Base-by-base conservation (phyloP, 2,888 invertebrate genomes). In the Rhodophaea formosa region DNA sequence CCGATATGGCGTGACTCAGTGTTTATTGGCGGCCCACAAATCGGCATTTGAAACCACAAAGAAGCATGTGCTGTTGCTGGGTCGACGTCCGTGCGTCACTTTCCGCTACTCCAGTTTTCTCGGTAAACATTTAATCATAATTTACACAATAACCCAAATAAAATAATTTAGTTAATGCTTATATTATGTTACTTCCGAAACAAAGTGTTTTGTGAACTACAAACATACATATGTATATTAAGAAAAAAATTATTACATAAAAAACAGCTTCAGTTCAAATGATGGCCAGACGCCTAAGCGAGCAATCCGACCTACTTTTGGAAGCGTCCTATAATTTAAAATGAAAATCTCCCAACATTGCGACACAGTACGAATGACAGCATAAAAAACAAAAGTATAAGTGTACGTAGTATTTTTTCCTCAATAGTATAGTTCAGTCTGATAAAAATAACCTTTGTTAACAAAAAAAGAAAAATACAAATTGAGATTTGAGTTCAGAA, bases 81-180 rank as follows among this genome's bases (percentile, higher is more conserved):
- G 85, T 88, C 89, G 75, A 69, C 79, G 80, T 72, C 63, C 58
- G 71, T 86, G 86, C 80, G 83, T 89, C 88, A 89, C 66, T 76
- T 79, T 80, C 82, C 82, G 79, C 75, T 61, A 75, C 66, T 72
- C 72, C 68, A 71, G 58, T 70, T 75, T 76, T 74, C 69, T 71
- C 70, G 58, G 65, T 64, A 71, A 73, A 72, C 68, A 66, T 73
- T 70, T 72, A 71, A 72, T 69, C 67, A 71, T 61, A 30, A 74
- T 72, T 70, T 66, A 58, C 71, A 71, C 55, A 69, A 29, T 30
- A 29, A 49, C 49, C 23, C 10, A 49, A 32, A 32, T 32, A 32
- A 32, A 23, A 3, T 23, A 23, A 23, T 23, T 23, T 5, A 23
- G 23, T 23, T 23, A 23, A 3, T 23, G 23, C 23, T 3, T 23